Evolutionary conservation across 2,113 vertebrate species (phyloP).

Genomic region (Passer montanus): DNA sequence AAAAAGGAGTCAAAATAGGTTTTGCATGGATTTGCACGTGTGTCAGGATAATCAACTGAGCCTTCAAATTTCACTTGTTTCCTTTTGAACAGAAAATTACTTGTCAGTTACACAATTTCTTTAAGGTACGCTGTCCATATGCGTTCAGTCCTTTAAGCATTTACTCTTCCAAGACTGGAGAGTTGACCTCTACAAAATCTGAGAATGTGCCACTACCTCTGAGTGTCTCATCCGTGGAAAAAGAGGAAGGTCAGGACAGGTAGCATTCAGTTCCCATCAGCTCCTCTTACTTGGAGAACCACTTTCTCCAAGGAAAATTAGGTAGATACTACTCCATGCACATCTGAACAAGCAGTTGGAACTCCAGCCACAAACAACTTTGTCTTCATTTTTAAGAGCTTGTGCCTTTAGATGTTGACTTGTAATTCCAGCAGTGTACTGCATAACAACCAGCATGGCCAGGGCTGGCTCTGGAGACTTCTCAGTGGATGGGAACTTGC

Average conservation of each 20-base stretch:
- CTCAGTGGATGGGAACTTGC: background rate
- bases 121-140: accelerated
- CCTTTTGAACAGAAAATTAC: background rate
- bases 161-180: accelerated
- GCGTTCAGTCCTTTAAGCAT: accelerated
- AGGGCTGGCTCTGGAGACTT: background rate
- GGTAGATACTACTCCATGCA: background rate
- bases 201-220: background rate
- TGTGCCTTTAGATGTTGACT: background rate
- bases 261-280: background rate
- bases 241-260: background rate
- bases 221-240: background rate
- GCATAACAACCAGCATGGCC: accelerated
- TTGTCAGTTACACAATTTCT: background rate
- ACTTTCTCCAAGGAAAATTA: background rate
- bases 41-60: background rate
- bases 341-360: background rate
- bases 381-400: background rate
- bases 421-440: background rate
- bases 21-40: background rate
- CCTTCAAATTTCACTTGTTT: background rate
- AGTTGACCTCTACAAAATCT: background rate
- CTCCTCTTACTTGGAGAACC: background rate
- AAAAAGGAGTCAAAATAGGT: background rate
- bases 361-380: background rate